Evolutionary conservation across 2,888 invertebrate species (phyloP).

Genomic region (Bellardia pandia): DNA sequence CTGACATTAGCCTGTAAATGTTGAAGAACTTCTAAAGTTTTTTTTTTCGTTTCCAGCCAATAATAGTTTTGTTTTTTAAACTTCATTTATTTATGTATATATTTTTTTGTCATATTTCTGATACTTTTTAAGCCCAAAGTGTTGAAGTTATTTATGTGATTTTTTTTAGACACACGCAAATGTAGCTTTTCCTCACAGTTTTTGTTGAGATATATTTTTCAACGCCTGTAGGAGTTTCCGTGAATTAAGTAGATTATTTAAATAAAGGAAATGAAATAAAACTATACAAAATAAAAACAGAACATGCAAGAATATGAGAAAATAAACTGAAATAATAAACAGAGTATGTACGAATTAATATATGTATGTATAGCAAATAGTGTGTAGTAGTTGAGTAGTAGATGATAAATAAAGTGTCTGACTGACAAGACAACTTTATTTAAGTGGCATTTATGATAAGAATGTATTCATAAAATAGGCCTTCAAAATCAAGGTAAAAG

Average conservation of each 20-base stretch:
- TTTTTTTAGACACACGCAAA: background rate
- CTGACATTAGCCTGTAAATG: background rate
- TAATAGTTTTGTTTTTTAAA: background rate
- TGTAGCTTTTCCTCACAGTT: background rate
- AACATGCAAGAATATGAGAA: background rate
- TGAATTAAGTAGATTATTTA: conserved; percentile 36
- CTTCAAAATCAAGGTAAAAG: background rate
- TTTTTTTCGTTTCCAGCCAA: too few relatives aligned
- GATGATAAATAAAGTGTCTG: background rate
- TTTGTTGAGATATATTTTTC: background rate
- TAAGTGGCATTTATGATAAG: conserved; percentile 6
- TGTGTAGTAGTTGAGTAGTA: background rate
- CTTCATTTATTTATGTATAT: background rate
- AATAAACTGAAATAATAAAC: background rate
- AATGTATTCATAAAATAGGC: background rate
- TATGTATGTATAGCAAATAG: background rate
- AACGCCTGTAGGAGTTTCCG: conserved; percentile 16
- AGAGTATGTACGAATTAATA: background rate
- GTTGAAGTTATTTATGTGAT: background rate
- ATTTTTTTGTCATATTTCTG: background rate
- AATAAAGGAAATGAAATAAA: conserved; percentile 24
- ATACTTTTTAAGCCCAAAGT: background rate
- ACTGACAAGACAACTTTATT: background rate
- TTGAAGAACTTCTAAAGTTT: too few relatives aligned
- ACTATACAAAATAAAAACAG: background rate